A percentile compares a stretch with the other conserved stretches of the same genome.
These are phyloP conservation scores for Eubasilissa regina DNA, from an alignment of 1,140 invertebrate species.

Conservation along the genomic window DNA sequence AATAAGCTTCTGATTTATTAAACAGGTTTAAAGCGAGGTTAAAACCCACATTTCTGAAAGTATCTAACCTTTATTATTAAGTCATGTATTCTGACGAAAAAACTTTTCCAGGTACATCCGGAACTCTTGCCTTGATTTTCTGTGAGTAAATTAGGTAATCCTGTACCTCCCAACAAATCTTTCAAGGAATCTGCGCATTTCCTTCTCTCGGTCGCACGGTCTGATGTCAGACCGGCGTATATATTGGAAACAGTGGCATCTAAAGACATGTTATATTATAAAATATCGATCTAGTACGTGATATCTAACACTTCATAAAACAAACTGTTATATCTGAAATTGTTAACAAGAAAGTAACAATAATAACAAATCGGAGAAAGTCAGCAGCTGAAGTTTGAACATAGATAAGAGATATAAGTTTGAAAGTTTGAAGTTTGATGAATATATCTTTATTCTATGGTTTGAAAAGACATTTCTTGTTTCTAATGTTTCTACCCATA, in stretches of 20 bases:
- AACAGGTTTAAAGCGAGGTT: no score
- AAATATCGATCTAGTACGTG: background rate
- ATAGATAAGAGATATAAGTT: no score
- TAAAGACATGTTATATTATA: conserved; percentile 39
- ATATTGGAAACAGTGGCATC: conserved; percentile 29
- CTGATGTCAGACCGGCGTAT: conserved; percentile 28
- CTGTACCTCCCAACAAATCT: conserved; percentile 29
- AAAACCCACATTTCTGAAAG: no score
- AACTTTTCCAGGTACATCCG: conserved; percentile 31
- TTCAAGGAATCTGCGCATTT: conserved; percentile 36
- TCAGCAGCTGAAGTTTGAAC: no score
- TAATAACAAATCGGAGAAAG: no score
- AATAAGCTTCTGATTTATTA: no score
- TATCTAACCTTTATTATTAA: conserved; percentile 41
- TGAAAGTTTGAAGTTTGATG: no score
- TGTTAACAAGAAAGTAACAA: no score
- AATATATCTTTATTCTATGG: no score
- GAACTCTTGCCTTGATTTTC: conserved; percentile 28
- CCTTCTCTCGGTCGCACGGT: conserved; percentile 26
- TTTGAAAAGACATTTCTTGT: no score
- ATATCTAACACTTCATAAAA: background rate
- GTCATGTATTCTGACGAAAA: conserved; percentile 38
- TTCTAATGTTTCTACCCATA: no score
- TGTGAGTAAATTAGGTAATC: background rate
- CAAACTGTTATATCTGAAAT: no score